phyloP scores from a whole-genome alignment of 2,888 invertebrate genomes.

The Agriopis leucophaearia region DNA sequence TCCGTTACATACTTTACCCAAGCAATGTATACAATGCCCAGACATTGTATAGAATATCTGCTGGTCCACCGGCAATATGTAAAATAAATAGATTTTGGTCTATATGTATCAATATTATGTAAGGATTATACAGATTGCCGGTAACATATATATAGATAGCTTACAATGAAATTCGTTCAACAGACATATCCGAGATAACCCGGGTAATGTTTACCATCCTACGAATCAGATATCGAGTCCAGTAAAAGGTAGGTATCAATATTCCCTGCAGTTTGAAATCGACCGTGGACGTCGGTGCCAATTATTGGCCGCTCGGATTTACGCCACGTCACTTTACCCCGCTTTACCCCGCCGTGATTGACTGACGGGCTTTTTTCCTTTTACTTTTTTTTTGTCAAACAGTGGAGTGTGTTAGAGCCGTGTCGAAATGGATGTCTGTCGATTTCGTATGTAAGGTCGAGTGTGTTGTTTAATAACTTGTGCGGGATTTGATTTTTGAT shows the following conservation, averaged over 20 bases:
- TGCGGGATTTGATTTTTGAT: background rate
- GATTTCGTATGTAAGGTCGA: slow-evolving; percentile 12
- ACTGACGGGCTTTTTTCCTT: slow-evolving; percentile 54
- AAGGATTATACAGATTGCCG: too few species aligned
- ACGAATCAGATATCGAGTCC: background rate
- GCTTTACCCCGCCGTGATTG: slow-evolving; percentile 64
- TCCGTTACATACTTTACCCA: too few species aligned
- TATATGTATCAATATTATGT: too few species aligned
- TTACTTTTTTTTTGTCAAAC: slow-evolving; percentile 52
- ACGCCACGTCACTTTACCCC: slow-evolving; percentile 64
- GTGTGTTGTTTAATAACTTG: slow-evolving; percentile 10
- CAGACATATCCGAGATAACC: background rate
- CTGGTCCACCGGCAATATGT: too few species aligned
- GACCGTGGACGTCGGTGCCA: slow-evolving; percentile 65
- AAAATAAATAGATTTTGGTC: too few species aligned
- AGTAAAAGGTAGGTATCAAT: slow-evolving; percentile 1
- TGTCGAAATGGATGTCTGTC: slow-evolving; percentile 40
- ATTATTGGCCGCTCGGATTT: slow-evolving; percentile 72
- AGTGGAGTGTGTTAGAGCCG: slow-evolving; percentile 38
- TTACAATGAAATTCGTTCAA: too few species aligned
- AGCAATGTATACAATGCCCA: too few species aligned
- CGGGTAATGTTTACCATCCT: background rate
- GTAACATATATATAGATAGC: too few species aligned
- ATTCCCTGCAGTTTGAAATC: slow-evolving; percentile 52
- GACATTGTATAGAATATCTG: too few species aligned